phyloP scores from a whole-genome alignment of 2,888 invertebrate genomes.

The Dolichopus griseipennis region DNA sequence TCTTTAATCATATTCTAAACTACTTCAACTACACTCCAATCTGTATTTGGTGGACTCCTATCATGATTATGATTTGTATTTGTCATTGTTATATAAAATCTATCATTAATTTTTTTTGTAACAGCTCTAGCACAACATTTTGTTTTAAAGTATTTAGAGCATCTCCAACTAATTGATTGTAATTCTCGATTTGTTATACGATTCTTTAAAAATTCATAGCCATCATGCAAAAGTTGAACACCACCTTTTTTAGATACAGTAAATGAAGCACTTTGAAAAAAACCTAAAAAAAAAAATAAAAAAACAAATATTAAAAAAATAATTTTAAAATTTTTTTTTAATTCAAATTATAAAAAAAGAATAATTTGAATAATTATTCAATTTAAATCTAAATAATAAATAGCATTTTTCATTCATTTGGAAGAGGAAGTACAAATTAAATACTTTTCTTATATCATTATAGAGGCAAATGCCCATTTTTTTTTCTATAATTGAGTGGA shows the following conservation, averaged over 20 bases:
- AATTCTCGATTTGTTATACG: constrained; percentile 1
- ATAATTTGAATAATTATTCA: no score
- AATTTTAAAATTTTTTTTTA: no score
- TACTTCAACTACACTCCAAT: background rate
- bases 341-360: no score
- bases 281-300: background rate
- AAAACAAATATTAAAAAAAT: no score
- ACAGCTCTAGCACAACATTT: constrained; percentile 40
- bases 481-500: no score
- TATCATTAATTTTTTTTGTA: constrained; percentile 31
- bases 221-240: background rate
- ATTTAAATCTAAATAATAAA: no score
- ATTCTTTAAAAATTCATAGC: background rate
- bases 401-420: no score
- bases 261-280: background rate
- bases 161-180: constrained; percentile 22
- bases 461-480: no score
- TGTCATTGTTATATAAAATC: background rate
- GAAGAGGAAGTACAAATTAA: no score
- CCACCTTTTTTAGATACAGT: background rate
- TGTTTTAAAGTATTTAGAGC: constrained; percentile 31
- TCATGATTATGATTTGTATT: background rate
- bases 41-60: background rate
- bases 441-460: no score
- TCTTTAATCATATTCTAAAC: background rate